Base-by-base conservation (phyloP, 2,888 invertebrate species). In the Notodonta ziczac region DNA sequence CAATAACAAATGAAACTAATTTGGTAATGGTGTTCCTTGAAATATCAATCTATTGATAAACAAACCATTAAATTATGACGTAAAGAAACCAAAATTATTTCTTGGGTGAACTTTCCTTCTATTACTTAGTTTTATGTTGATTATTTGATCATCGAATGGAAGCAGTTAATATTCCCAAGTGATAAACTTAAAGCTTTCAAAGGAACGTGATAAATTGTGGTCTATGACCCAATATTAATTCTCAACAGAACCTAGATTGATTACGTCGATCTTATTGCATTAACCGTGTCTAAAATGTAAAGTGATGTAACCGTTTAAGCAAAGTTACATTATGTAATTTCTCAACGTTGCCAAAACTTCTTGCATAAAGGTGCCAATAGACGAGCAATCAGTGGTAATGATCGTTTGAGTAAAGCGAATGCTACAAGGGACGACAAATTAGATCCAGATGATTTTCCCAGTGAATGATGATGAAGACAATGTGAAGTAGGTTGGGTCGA, bases 271-370 rank as follows among this genome's bases (percentile, higher is more conserved):
- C 57, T 40, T 64, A 61, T 69, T 73, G 56, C 74, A 59, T 57
- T 67, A 57, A 63, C 67, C 61, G 64, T 67, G 72, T 66, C 66
- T 61, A 61, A 76, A 73, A 69, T 71, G 12, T 76, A 70, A 58
- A 50, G 40, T 55, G 39, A 40, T n/a, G 55, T 55, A 14, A 52
- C 13, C 14, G 16, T 6, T 55, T n/a, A 40, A 14, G 40, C 40
- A 55, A 53, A 55, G 55, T 55, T 55, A 50, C 4, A 50, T 53
- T 55, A 55, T 55, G 16, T 55, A 55, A 55, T 55, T 55, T 55
- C 52, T 14, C 12, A 54, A 39, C 39, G 39, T 13, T 54, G 54
- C 39, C 16, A 40, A 53, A 55, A 39, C 7, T 39, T 55, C 40
- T 52, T 52, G 52, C 52, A 52, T 52, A 52, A 52, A 52, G 32